Conservation (phyloP, 2,888 invertebrate genomes). For the Parasteatoda lunata region DNA sequence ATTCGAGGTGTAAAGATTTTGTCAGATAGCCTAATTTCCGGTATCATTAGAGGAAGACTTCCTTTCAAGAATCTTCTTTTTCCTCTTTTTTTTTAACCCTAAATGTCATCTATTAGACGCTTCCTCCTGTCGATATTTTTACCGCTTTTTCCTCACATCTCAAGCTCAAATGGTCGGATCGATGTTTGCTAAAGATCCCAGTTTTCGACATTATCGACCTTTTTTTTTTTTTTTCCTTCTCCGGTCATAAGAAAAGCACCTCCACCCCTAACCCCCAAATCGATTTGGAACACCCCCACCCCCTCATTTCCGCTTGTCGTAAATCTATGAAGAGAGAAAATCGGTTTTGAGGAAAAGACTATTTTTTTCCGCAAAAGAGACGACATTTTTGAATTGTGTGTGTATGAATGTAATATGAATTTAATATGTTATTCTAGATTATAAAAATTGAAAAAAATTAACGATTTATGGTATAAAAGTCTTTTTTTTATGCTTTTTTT, state of each 20-base stretch:
- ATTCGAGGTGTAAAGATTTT: slow-evolving; percentile 24
- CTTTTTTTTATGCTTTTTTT: too few relatives aligned
- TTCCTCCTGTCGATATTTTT: slow-evolving; percentile 30
- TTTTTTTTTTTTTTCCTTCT: slow-evolving; percentile 6
- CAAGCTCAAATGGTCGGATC: slow-evolving; percentile 10
- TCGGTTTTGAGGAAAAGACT: slow-evolving; percentile 28
- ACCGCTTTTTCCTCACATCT: not conserved
- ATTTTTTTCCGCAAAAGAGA: not conserved
- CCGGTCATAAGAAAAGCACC: slow-evolving; percentile 39
- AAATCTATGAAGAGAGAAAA: slow-evolving; percentile 50
- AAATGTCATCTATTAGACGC: slow-evolving; percentile 48
- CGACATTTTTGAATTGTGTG: too few relatives aligned
- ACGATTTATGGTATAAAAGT: too few relatives aligned
- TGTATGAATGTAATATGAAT: too few relatives aligned
- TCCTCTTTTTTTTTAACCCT: not conserved
- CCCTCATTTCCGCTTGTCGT: slow-evolving; percentile 38
- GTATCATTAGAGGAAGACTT: slow-evolving; percentile 34
- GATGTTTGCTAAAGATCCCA: slow-evolving; percentile 48
- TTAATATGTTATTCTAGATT: too few relatives aligned
- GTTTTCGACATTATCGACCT: slow-evolving; percentile 62
- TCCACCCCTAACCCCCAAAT: slow-evolving; percentile 3
- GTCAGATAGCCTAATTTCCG: slow-evolving; percentile 43
- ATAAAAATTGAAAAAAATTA: too few relatives aligned
- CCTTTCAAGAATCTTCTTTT: slow-evolving; percentile 26
- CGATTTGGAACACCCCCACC: slow-evolving; percentile 24